Conservation (phyloP, 2,888 invertebrate genomes). For the Danaus chrysippus region DNA sequence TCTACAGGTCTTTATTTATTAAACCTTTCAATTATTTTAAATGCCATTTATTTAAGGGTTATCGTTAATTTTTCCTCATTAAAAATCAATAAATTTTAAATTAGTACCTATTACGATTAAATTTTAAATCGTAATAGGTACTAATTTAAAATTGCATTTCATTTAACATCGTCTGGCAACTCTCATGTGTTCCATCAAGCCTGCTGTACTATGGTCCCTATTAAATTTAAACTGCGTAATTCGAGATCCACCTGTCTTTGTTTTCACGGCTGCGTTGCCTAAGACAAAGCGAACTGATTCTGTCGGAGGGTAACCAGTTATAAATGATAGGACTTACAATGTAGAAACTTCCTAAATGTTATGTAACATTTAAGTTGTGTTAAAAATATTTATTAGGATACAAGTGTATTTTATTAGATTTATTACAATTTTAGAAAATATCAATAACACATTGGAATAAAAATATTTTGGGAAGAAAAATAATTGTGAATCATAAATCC, state of each 20-base stretch:
- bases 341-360: conserved; percentile 13
- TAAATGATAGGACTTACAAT: conserved; percentile 28
- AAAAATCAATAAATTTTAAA: too few species aligned
- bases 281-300: conserved; percentile 44
- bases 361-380: neutral
- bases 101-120: too few species aligned
- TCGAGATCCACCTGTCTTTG: conserved; percentile 58
- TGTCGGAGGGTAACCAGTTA: conserved; percentile 25
- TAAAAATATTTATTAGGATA: neutral
- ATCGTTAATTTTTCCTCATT: too few species aligned
- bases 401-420: neutral
- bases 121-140: too few species aligned
- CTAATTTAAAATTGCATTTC: too few species aligned
- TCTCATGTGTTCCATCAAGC: conserved; percentile 16
- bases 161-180: conserved; percentile 12
- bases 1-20: too few species aligned
- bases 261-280: conserved; percentile 45
- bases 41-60: too few species aligned
- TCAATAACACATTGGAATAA: too few species aligned
- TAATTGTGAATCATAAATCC: too few species aligned
- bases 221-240: conserved; percentile 55
- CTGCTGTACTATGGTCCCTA: conserved; percentile 33
- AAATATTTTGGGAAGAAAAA: too few species aligned
- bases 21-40: too few species aligned
- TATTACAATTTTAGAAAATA: neutral